Evolutionary conservation across 2,888 invertebrate genomes (phyloP), one percentile per base, ranked within the genome.

Genomic region (Lasius platythorax): DNA sequence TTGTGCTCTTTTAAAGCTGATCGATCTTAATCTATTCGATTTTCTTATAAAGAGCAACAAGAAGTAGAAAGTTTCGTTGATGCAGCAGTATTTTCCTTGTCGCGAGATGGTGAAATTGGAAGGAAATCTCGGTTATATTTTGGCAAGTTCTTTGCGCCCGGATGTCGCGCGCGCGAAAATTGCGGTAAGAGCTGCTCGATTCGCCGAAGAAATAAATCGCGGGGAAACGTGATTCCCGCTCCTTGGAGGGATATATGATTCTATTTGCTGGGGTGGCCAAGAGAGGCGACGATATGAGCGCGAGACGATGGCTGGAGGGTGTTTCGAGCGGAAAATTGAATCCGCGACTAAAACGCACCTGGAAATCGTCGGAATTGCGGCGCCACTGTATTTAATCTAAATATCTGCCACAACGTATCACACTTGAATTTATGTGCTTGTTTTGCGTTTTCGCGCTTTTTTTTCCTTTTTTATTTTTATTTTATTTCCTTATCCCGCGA

Each of bases 201-300:
- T 64, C n/a, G 33, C 33, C 23, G 61, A 70, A 40, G 84, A 82
- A 53, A 82, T 85, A 76, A 85, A 82, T 85, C 75, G 74, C 46
- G 15, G 12, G 18, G 56, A 70, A 85, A 82, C 82, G 84, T 85
- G 82, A 82, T 70, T 75, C 46, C 18, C 33, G 63, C 18, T 81
- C 64, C 70, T 64, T 28, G 72, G 9, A 33, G 53, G 46, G 56
- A 85, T 82, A 70, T 85, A 75, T 70, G 84, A 85, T 75, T 85
- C 67, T 82, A 82, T 74, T 74, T 68, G 46, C 74, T 56, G 18
- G 61, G 23, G 58, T 58, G 58, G 68, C n/a, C 33, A 67, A 46
- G 61, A 56, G 40, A 79, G 30, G 15, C 63, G 56, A 66, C 50
- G 40, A 74, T 66, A 72, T 23, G 82, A 74, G 43, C 28, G 61